Evolutionary conservation across 1,140 invertebrate species (phyloP).

Genomic region (Sarcophaga peregrina): DNA sequence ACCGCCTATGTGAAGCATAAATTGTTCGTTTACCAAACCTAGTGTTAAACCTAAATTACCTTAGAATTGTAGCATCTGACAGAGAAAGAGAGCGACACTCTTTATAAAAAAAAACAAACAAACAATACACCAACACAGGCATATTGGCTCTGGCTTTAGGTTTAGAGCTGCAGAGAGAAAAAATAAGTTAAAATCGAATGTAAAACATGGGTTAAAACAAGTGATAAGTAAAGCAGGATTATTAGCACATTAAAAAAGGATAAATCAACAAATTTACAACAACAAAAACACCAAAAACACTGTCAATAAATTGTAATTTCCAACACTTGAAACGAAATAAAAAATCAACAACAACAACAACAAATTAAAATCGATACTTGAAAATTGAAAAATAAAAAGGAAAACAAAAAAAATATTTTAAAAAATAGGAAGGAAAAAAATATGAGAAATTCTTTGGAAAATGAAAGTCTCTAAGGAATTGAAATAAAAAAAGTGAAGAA

Average conservation of each 20-base stretch:
- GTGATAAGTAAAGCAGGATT: constrained; percentile 19
- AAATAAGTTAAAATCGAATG: background rate
- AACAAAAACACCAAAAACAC: background rate
- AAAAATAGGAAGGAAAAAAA: background rate
- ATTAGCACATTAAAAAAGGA: constrained; percentile 27
- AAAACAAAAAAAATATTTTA: background rate
- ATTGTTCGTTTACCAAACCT: too few species aligned
- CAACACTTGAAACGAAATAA: background rate
- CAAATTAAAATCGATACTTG: background rate
- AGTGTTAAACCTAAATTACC: too few species aligned
- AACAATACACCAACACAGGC: background rate
- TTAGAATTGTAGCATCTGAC: too few species aligned
- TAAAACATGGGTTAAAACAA: constrained; percentile 25
- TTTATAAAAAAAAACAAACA: background rate
- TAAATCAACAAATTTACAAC: constrained; percentile 21
- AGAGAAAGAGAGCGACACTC: background rate
- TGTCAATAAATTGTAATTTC: background rate
- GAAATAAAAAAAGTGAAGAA: background rate
- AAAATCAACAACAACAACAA: background rate
- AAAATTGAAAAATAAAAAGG: constrained; percentile 5
- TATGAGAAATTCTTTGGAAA: too few species aligned
- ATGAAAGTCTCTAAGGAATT: too few species aligned
- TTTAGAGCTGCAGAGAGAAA: background rate
- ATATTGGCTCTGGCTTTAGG: background rate
- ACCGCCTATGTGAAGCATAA: too few species aligned